Base-by-base conservation (phyloP, 2,888 invertebrate genomes). In the Pandemis cinnamomeana region DNA sequence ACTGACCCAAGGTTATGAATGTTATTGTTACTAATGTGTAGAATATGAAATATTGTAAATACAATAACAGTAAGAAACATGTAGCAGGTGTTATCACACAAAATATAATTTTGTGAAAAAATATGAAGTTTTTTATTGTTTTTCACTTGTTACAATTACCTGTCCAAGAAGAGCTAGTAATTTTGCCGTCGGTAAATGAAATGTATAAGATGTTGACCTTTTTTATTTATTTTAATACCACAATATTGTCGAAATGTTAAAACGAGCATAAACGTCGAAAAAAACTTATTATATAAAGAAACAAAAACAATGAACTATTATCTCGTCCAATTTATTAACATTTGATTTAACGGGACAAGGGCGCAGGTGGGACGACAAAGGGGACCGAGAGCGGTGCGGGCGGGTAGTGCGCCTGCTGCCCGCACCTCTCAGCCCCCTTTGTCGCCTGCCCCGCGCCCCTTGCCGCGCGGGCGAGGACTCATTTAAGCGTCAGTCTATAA, bases 61-160 rank as follows among this genome's bases (percentile, higher is more conserved):
- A 94, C 82, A 86, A 85, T 92, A 91, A 90, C 87, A 86, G 82
- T 93, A 93, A 91, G 91, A 81, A 86, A 92, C 91, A 88, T 94
- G 94, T 94, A 94, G 94, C 93, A 92, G 93, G 94, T 94, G 94
- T 94, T 94, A 94, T 94, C 86, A 94, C 94, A 94, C 94, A 94
- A 94, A 94, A 94, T 94, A 94, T 94, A 94, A 94, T 94, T 94
- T 94, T 94, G 94, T 94, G 94, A 93, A 92, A 91, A 90, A 87
- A 78, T 78, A 73, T 55, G 82, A 78, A 77, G 84, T 86, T 88
- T 84, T 84, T 87, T 85, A 42, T 76, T 76, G 74, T 68, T 77
- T 67, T 41, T n/a, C 15, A 13, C 42, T 44, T 3, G 20, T 27
- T 27, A 27, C 15, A 53, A 20, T 48, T 5, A 13, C 5, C 48